These are phyloP conservation scores for Boulengeromyrus knoepffleri DNA, from an alignment of 2,113 vertebrate species.

Conservation along the genomic window DNA sequence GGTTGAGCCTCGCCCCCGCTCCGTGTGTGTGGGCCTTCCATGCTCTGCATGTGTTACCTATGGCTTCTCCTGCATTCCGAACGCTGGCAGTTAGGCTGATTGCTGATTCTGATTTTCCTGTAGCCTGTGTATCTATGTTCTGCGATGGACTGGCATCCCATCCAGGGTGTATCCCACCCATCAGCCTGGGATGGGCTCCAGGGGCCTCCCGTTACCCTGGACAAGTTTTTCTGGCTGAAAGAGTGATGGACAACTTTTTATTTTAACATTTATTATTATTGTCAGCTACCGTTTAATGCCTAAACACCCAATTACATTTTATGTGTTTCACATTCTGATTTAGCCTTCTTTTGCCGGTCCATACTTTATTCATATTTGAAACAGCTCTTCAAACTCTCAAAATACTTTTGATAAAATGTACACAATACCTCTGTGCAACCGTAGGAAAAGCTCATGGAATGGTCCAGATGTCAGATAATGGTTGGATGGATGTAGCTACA, in stretches of 20 bases:
- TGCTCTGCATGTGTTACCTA: not conserved
- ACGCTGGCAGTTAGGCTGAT: not conserved
- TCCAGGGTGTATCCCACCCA: not conserved
- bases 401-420: not conserved
- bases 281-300: not conserved
- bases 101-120: not conserved
- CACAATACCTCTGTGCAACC: not conserved
- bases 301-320: not conserved
- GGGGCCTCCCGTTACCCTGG: not conserved
- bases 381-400: not conserved
- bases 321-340: not conserved
- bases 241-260: not conserved
- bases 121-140: not conserved
- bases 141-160: not conserved
- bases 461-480: not conserved
- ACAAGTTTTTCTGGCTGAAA: not conserved
- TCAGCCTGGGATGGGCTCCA: not conserved
- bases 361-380: not conserved
- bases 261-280: not conserved
- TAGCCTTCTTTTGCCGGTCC: not conserved
- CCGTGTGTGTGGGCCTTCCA: not conserved
- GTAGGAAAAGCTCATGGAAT: not conserved
- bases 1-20: not conserved
- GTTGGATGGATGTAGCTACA: not conserved
- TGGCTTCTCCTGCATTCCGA: not conserved